Percentiles rank a stretch among this genome's conserved stretches.
These are phyloP conservation scores for Colius striatus DNA, from an alignment of 2,113 vertebrate species.

Conservation along the genomic window DNA sequence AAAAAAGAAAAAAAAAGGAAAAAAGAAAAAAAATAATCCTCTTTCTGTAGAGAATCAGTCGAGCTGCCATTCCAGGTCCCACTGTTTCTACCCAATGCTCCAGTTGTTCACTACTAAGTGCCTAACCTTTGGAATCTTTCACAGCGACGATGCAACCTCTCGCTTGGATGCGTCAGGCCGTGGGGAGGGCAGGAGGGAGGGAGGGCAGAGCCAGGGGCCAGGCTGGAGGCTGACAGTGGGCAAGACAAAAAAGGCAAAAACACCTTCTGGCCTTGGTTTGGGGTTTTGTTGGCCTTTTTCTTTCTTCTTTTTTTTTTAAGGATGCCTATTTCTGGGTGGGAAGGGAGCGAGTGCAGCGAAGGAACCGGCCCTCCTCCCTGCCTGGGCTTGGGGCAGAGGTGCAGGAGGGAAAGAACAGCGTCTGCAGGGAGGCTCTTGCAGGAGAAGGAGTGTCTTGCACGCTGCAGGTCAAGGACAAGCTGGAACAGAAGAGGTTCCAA, in stretches of 20 bases:
- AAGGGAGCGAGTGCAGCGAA: background rate
- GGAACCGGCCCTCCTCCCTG: background rate
- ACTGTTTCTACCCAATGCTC: slow-evolving; percentile 81
- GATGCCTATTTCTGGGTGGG: background rate
- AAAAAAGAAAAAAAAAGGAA: slow-evolving; percentile 22
- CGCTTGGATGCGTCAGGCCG: slow-evolving; percentile 73
- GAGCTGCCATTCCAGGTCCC: slow-evolving; percentile 83
- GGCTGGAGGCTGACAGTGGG: background rate
- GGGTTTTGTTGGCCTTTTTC: background rate
- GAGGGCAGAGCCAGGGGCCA: background rate
- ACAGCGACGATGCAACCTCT: slow-evolving; percentile 81
- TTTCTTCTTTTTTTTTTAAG: background rate
- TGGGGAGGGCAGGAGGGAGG: slow-evolving; percentile 12
- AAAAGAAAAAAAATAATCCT: background rate
- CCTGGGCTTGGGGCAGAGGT: slow-evolving; percentile 33
- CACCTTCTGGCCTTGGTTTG: background rate
- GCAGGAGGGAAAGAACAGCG: slow-evolving; percentile 54
- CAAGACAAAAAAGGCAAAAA: background rate
- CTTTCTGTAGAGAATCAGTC: slow-evolving; percentile 73
- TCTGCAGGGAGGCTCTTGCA: slow-evolving; percentile 31
- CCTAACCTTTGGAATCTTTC: slow-evolving; percentile 89
- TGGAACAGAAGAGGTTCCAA: too few relatives aligned
- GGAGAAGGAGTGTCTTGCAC: slow-evolving; percentile 11
- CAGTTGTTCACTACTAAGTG: slow-evolving; percentile 91
- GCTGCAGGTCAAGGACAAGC: slow-evolving; percentile 35